These are phyloP conservation scores for Zaprionus lachaisei DNA, from an alignment of 1,140 invertebrate species.

Conservation along the genomic window DNA sequence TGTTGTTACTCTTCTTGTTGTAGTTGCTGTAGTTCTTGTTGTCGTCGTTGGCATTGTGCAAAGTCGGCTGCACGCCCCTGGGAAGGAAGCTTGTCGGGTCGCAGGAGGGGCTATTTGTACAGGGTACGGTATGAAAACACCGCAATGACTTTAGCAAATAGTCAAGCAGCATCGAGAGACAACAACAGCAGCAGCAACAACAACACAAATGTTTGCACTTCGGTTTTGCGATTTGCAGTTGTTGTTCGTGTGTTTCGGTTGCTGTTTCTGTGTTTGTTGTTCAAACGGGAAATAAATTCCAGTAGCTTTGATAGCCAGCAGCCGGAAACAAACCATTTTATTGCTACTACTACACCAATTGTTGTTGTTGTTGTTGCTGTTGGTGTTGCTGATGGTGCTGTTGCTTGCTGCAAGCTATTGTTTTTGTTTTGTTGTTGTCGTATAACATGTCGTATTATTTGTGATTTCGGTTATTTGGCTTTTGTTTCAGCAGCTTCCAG, in stretches of 20 bases:
- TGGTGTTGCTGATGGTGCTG: slow-evolving; percentile 55
- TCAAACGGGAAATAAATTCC: slow-evolving; percentile 74
- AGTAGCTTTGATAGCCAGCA: slow-evolving; percentile 72
- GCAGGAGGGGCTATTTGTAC: slow-evolving; percentile 38
- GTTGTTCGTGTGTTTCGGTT: slow-evolving; percentile 20
- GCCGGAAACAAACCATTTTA: slow-evolving; percentile 82
- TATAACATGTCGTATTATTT: slow-evolving; percentile 78
- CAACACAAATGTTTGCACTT: slow-evolving; percentile 75
- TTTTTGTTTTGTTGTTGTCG: slow-evolving; percentile 55
- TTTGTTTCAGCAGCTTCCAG: slow-evolving; percentile 60
- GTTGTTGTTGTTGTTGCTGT: slow-evolving; percentile 57
- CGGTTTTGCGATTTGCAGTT: slow-evolving; percentile 80
- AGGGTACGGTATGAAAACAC: slow-evolving; percentile 48
- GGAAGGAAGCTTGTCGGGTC: slow-evolving; percentile 38
- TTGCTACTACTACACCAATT: slow-evolving; percentile 64
- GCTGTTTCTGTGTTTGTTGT: slow-evolving; percentile 67
- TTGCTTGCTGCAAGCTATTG: slow-evolving; percentile 28
- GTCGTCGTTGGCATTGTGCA: slow-evolving; percentile 55
- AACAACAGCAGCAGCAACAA: slow-evolving; percentile 47
- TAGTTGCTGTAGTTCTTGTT: slow-evolving; percentile 42
- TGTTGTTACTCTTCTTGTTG: slow-evolving; percentile 55
- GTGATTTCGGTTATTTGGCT: slow-evolving; percentile 69
- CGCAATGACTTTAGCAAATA: slow-evolving; percentile 82
- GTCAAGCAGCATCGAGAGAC: slow-evolving; percentile 64
- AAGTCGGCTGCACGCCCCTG: slow-evolving; percentile 38